Evolutionary conservation across 2,113 vertebrate genomes (phyloP), one percentile per base, ranked within the genome.

Genomic region (Columbina picui): DNA sequence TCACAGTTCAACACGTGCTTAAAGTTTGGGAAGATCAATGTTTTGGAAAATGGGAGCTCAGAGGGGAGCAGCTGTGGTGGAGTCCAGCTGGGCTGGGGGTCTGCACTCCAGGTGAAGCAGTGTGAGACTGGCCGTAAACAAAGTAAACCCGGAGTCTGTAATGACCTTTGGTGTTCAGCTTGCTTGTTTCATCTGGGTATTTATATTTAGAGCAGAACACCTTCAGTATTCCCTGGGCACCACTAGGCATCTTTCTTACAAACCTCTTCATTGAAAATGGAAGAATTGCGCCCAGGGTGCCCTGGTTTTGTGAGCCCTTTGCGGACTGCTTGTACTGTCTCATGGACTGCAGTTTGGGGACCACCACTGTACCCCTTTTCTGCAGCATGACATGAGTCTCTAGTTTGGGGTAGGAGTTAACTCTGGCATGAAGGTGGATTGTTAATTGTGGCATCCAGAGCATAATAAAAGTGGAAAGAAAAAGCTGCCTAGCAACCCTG

Each of bases 401-500:
- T 67, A 52, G 67, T 55, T n/a, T 71, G 39, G 34, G 43, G 4
- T 9, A 52, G 63, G 55, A 84, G 41, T 12, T 83, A 71, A 29
- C 86, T 93, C 87, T 96, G 96, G 57, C 43, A 3, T 52, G 89
- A 85, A 74, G 85, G 52, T 83, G n/a, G 71, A 36, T 95, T 77
- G 75, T 77, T 95, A 50, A 91, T 47, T 6, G 6, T 96, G 82
- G 38, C 79, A 90, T 91, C 86, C 94, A 93, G 94, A 92, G 76
- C 91, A 81, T 73, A 92, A 21, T 88, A 86, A 98, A 92, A n/a
- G 56, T 1, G 2, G 69, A 71, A 84, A 80, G 89, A 93, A 67
- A 90, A 94, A 93, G 90, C 87, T 97, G 94, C 95, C 94, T 94
- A 80, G 94, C 94, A 94, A 32, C 97, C 65, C 64, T 77, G 50